Evolutionary conservation across 2,888 invertebrate species (phyloP).

Genomic region (Anthrax anthrax): DNA sequence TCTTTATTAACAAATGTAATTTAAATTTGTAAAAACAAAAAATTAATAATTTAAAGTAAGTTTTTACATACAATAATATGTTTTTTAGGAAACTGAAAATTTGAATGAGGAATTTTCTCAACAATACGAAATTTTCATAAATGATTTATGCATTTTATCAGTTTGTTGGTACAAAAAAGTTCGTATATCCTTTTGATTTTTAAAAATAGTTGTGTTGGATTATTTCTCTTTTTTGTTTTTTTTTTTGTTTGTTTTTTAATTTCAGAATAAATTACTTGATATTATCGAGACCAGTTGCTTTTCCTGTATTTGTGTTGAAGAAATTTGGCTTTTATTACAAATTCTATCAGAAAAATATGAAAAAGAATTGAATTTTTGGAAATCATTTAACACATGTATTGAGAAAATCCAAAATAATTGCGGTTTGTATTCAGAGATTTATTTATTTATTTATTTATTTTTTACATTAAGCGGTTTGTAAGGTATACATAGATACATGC

Average conservation of each 20-base stretch:
- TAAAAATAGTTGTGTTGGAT: neutral
- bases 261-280: slow-evolving; percentile 32
- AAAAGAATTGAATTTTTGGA: slow-evolving; percentile 32
- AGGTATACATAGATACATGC: neutral
- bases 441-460: neutral
- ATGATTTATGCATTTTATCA: slow-evolving; percentile 21
- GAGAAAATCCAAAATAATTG: slow-evolving; percentile 19
- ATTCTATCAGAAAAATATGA: slow-evolving; percentile 31
- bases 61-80: neutral
- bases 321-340: slow-evolving; percentile 42
- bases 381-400: slow-evolving; percentile 29
- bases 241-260: slow-evolving; percentile 4
- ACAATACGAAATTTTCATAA: slow-evolving; percentile 20
- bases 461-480: no score
- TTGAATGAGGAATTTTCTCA: slow-evolving; percentile 1
- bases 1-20: neutral
- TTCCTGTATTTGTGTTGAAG: slow-evolving; percentile 42
- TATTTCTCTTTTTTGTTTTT: no score
- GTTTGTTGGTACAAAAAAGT: slow-evolving; percentile 20
- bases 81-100: neutral
- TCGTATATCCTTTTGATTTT: no score
- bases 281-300: slow-evolving; percentile 38
- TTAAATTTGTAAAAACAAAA: no score
- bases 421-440: slow-evolving; percentile 10
- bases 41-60: no score